These are phyloP conservation scores for Mastigias papua DNA, from an alignment of 30 jellyfish, hydroid and myxozoan genomes.

Conservation along the genomic window DNA sequence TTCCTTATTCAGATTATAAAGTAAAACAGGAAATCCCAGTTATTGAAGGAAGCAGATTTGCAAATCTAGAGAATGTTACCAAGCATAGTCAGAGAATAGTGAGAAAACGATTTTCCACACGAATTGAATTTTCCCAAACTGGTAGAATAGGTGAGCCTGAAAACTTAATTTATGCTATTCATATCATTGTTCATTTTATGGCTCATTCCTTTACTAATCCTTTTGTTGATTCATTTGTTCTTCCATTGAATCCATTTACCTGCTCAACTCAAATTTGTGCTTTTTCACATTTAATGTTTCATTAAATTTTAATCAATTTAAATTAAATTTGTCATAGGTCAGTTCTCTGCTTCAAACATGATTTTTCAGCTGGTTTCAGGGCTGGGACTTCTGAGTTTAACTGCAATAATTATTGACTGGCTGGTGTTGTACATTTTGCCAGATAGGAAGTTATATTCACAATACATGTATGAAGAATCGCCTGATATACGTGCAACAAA, in stretches of 20 bases:
- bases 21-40: constrained; percentile 91
- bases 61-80: constrained; percentile 19
- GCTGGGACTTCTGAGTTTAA: constrained; percentile 69
- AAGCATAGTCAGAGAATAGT: constrained; percentile 59
- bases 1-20: constrained; percentile 89
- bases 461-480: constrained; percentile 77
- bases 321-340: constrained; percentile 41
- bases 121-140: constrained; percentile 83
- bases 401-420: constrained; percentile 76
- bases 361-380: constrained; percentile 69
- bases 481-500: constrained; percentile 41
- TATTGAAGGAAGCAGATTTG: constrained; percentile 34
- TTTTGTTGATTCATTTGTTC: no score
- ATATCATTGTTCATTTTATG: no score
- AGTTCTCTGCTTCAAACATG: constrained; percentile 69
- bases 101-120: constrained; percentile 74
- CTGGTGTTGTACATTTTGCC: constrained; percentile 80
- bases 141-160: constrained; percentile 88
- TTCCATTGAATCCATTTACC: background rate
- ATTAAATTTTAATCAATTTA: background rate
- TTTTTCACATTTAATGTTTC: no score
- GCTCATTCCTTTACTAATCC: background rate
- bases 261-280: no score
- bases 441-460: constrained; percentile 58
- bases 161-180: no score